phyloP scores from a whole-genome alignment of 2,888 invertebrate species.

The Orthosia cruda region DNA sequence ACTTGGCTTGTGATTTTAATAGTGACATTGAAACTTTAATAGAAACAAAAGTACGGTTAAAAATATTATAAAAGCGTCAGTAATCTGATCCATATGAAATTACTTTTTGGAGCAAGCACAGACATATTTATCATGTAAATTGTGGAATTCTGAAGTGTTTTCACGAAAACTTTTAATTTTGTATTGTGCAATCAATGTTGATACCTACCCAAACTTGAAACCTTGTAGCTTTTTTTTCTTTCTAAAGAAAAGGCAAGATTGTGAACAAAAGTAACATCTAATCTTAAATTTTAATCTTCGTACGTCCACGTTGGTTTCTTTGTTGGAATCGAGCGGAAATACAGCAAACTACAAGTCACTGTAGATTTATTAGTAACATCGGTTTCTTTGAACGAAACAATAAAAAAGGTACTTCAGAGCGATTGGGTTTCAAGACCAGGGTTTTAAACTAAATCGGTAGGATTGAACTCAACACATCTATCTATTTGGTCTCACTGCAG shows the following conservation, averaged over 20 bases:
- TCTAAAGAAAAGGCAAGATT: slow-evolving; percentile 10
- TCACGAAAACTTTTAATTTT: too few species aligned
- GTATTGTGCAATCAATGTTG: neutral
- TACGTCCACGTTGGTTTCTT: slow-evolving; percentile 14
- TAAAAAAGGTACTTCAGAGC: neutral
- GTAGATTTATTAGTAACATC: slow-evolving; percentile 18
- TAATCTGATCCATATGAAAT: too few species aligned
- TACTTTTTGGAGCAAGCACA: too few species aligned
- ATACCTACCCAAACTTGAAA: neutral
- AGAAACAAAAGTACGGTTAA: too few species aligned
- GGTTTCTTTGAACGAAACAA: slow-evolving; percentile 18
- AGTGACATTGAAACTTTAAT: too few species aligned
- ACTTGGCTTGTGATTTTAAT: too few species aligned
- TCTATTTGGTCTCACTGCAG: neutral
- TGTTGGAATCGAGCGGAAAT: slow-evolving; percentile 8
- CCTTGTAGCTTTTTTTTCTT: slow-evolving; percentile 32
- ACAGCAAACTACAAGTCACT: slow-evolving; percentile 33
- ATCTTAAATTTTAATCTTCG: slow-evolving; percentile 33
- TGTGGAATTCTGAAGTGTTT: too few species aligned
- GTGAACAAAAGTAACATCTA: slow-evolving; percentile 25
- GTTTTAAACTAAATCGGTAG: neutral
- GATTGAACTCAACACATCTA: neutral
- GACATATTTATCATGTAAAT: too few species aligned
- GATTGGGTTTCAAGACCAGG: neutral
- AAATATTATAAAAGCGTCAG: too few species aligned